Evolutionary conservation across 2,888 invertebrate genomes (phyloP).

Genomic region (Herminia tarsipennalis): DNA sequence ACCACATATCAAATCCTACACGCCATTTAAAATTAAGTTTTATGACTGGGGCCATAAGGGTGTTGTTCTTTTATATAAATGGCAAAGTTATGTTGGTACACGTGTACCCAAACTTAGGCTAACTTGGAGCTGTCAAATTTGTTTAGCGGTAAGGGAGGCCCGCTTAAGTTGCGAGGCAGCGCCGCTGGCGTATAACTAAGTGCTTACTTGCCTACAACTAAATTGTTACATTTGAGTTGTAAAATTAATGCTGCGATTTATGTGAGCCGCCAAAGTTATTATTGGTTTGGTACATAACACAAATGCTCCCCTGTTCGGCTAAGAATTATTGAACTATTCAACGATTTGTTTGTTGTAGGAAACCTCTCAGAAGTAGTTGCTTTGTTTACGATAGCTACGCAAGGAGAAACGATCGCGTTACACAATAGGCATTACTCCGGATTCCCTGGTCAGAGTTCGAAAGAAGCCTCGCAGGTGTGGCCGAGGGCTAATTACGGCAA

Average conservation of each 20-base stretch:
- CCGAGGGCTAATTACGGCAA: constrained; percentile 68
- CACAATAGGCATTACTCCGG: constrained; percentile 69
- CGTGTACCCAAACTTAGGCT: constrained; percentile 76
- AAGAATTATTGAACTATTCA: constrained; percentile 40
- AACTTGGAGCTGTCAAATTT: constrained; percentile 85
- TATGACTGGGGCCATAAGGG: constrained; percentile 36
- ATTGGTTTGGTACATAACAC: constrained; percentile 46
- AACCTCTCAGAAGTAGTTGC: constrained; percentile 66
- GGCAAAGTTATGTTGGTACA: constrained; percentile 56
- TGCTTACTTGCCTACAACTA: constrained; percentile 79
- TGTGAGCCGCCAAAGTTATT: constrained; percentile 63
- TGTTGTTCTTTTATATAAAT: constrained; percentile 10
- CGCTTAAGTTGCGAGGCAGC: constrained; percentile 73
- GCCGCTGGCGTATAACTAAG: constrained; percentile 80
- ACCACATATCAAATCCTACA: constrained; percentile 24
- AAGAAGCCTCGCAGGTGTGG: constrained; percentile 73
- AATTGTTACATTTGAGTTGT: constrained; percentile 83
- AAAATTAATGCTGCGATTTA: constrained; percentile 82
- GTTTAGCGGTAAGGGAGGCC: constrained; percentile 82
- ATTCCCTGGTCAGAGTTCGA: constrained; percentile 80
- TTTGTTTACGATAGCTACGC: constrained; percentile 55
- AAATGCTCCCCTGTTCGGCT: constrained; percentile 30
- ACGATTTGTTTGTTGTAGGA: constrained; percentile 48
- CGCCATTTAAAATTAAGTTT: constrained; percentile 24
- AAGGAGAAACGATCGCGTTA: constrained; percentile 66